Evolutionary conservation across 2,888 invertebrate genomes (phyloP).

Genomic region (Elmis aenea): DNA sequence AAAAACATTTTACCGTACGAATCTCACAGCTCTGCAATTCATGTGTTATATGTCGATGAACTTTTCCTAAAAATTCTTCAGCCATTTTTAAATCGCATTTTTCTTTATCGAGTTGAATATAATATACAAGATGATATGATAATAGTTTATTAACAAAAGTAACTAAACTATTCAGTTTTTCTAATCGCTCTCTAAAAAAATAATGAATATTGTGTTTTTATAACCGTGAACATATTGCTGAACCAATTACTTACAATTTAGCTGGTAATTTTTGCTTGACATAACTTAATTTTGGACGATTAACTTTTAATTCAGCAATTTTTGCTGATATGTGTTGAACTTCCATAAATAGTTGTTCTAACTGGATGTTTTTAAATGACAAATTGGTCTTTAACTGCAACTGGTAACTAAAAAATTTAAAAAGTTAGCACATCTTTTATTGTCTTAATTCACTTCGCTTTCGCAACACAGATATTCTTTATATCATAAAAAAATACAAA

Average conservation of each 20-base stretch:
- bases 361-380: constrained; percentile 5
- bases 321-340: constrained; percentile 5
- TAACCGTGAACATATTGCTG: no score
- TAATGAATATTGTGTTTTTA: no score
- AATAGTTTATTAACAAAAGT: no score
- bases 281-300: constrained; percentile 5
- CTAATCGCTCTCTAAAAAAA: no score
- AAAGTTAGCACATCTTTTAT: no score
- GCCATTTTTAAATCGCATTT: constrained; percentile 10
- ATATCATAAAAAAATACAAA: no score
- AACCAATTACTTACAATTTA: constrained; percentile 7
- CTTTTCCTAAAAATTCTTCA: constrained; percentile 15
- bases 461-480: no score
- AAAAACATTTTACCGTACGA: constrained; percentile 10
- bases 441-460: no score
- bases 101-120: constrained; percentile 7
- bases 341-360: not conserved
- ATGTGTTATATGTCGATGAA: constrained; percentile 13
- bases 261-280: constrained; percentile 1
- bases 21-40: constrained; percentile 5
- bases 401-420: constrained; percentile 10
- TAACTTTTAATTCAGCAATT: constrained; percentile 2
- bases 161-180: no score
- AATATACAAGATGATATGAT: constrained; percentile 3
- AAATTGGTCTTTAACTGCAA: constrained; percentile 8